Percentiles rank a stretch among this genome's conserved stretches.
phyloP scores from a whole-genome alignment of 1,140 invertebrate genomes.

The Triops cancriformis region DNA sequence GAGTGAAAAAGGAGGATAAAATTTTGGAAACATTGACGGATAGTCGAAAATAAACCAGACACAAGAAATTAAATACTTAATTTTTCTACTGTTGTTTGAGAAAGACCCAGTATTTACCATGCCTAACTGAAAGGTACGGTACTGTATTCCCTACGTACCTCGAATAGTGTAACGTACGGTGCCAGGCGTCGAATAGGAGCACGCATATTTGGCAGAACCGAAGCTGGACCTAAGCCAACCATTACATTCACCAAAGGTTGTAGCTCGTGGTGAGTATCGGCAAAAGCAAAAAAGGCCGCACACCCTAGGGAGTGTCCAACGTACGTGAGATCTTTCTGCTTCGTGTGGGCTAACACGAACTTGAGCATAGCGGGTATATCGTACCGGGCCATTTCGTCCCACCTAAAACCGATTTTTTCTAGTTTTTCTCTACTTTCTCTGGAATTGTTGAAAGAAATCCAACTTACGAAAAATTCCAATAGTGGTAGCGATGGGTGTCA shows the following conservation, averaged over 20 bases:
- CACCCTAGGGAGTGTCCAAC: conserved; percentile 37
- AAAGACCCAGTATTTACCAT: no score
- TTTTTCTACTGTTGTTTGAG: no score
- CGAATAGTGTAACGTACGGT: conserved; percentile 4
- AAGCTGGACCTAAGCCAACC: conserved; percentile 17
- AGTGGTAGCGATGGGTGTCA: conserved; percentile 47
- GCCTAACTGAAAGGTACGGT: background rate
- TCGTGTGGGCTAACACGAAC: conserved; percentile 48
- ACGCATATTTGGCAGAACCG: conserved; percentile 4
- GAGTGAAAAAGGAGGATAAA: background rate
- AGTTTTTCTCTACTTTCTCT: background rate
- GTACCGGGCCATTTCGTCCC: conserved; percentile 55
- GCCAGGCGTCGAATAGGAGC: conserved; percentile 5
- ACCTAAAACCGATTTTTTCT: conserved; percentile 39
- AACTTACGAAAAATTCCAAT: conserved; percentile 60
- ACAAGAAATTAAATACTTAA: no score
- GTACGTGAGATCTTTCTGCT: conserved; percentile 45
- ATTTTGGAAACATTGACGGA: no score
- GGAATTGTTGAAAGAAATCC: background rate
- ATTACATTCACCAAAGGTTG: background rate
- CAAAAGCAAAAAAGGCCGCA: conserved; percentile 18
- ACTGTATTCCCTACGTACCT: background rate
- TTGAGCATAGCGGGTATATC: conserved; percentile 62
- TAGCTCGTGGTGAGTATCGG: background rate
- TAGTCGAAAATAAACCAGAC: background rate